Conservation (phyloP, 2,797 vertebrate genomes). For the Clamator glandarius region DNA sequence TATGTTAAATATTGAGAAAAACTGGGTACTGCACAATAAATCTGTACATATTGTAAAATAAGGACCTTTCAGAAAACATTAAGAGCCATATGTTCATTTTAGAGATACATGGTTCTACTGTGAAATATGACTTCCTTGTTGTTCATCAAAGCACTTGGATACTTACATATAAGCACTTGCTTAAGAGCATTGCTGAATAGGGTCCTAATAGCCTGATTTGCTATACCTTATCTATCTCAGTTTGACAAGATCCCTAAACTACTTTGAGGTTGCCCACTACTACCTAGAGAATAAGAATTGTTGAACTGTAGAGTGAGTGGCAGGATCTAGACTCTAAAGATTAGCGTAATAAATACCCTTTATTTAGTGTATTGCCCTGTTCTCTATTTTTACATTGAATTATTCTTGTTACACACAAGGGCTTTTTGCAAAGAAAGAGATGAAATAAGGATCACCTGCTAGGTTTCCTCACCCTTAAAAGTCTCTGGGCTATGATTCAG, state of each 20-base stretch:
- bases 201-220: not conserved
- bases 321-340: not conserved
- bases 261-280: not conserved
- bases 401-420: not conserved
- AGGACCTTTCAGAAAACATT: constrained; percentile 41
- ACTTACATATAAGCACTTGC: not conserved
- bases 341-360: not conserved
- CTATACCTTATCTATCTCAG: not conserved
- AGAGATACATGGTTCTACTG: not conserved
- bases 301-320: not conserved
- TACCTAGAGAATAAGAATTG: not conserved
- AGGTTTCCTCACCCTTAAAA: not conserved
- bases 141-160: not conserved
- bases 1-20: constrained; percentile 42
- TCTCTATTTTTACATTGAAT: not conserved
- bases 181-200: not conserved
- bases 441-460: not conserved
- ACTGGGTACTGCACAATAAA: not conserved
- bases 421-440: not conserved
- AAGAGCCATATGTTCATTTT: constrained; percentile 17
- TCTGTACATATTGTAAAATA: constrained; percentile 8
- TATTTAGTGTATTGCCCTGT: fast-evolving
- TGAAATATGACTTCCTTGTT: constrained; percentile 33
- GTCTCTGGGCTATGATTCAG: not conserved
- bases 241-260: not conserved